A percentile compares a stretch with the other conserved stretches of the same genome.
These are phyloP conservation scores for Drosophila fungiperda DNA, from an alignment of 2,888 invertebrate genomes.

Conservation along the genomic window DNA sequence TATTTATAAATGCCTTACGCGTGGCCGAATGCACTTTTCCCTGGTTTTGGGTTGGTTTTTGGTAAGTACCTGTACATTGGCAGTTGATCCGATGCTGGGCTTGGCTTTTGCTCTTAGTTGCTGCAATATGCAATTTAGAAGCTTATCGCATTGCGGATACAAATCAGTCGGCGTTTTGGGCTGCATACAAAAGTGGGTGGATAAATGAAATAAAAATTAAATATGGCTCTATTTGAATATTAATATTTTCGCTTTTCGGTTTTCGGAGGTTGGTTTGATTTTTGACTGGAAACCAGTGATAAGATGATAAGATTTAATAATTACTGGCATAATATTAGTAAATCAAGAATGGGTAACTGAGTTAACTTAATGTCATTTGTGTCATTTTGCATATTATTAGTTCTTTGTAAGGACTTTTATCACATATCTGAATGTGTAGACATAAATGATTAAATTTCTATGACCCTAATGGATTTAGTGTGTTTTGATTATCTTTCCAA, in stretches of 20 bases:
- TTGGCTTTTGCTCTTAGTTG: conserved; percentile 60
- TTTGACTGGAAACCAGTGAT: neutral
- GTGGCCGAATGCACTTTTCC: conserved; percentile 70
- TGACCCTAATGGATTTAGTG: neutral
- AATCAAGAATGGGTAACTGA: neutral
- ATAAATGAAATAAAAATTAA: conserved; percentile 72
- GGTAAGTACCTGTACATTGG: conserved; percentile 40
- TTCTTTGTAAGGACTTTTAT: neutral
- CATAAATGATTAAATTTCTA: neutral
- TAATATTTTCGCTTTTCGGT: conserved; percentile 23
- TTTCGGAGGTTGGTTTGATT: conserved; percentile 2
- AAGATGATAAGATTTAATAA: neutral
- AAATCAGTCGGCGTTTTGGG: conserved; percentile 65
- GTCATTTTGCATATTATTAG: neutral
- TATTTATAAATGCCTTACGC: conserved; percentile 58
- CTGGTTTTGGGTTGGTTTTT: conserved; percentile 27
- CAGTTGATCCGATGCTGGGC: conserved; percentile 59
- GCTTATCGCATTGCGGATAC: conserved; percentile 72
- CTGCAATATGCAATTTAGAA: conserved; percentile 75
- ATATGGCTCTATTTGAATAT: conserved; percentile 77
- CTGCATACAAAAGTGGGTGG: conserved; percentile 66
- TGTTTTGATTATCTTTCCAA: neutral
- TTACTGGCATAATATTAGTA: neutral
- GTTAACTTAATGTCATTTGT: neutral
- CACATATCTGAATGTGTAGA: neutral